phyloP scores from a whole-genome alignment of 2,888 invertebrate genomes.

The Spialia ferax region DNA sequence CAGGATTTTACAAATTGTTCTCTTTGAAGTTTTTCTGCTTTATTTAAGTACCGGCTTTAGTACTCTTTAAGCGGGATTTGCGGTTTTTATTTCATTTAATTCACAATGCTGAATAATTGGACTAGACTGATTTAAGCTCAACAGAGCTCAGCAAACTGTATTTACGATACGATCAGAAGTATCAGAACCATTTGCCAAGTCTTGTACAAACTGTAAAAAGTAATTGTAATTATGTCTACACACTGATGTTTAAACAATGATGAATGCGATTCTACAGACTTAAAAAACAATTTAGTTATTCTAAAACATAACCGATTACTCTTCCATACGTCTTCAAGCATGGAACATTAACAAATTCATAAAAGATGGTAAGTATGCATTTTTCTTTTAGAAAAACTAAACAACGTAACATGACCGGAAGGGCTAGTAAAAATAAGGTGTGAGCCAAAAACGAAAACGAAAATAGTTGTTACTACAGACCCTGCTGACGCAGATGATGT shows the following conservation, averaged over 20 bases:
- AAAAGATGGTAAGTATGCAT: not conserved
- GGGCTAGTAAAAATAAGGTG: slow-evolving; percentile 2
- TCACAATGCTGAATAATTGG: not conserved
- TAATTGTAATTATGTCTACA: no score
- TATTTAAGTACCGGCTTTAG: not conserved
- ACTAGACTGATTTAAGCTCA: no score
- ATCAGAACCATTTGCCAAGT: not conserved
- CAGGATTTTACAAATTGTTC: not conserved
- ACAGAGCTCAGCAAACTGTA: no score
- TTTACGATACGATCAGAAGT: no score
- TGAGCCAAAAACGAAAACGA: not conserved
- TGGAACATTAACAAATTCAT: not conserved
- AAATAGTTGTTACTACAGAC: slow-evolving; percentile 3
- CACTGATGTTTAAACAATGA: not conserved
- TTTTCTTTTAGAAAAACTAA: not conserved
- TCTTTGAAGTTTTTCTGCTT: not conserved
- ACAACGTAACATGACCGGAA: not conserved
- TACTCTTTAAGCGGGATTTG: not conserved
- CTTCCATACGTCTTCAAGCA: not conserved
- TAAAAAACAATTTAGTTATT: not conserved
- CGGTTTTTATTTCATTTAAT: not conserved
- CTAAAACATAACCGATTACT: not conserved
- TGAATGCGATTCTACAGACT: not conserved
- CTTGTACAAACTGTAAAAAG: not conserved
- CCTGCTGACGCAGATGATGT: slow-evolving; percentile 20